Base-by-base conservation (phyloP, 2,888 invertebrate species). In the Pollenia labialis region DNA sequence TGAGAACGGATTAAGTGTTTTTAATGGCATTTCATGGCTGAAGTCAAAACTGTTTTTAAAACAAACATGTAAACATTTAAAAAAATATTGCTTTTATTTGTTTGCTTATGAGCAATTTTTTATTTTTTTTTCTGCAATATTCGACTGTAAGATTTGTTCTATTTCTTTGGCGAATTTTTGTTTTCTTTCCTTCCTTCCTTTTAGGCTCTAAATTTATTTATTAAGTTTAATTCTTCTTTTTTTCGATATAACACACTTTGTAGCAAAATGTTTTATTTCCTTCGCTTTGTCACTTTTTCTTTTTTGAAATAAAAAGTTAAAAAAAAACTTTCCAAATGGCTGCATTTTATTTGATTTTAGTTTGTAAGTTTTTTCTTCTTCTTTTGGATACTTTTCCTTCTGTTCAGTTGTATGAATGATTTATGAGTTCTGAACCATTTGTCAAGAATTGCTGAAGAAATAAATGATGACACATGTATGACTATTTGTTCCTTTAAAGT, bases 271-370 rank as follows among this genome's bases (percentile, higher is more conserved):
- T 50, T 56, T 32, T 62, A 74, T 66, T 46, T 66, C 44, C 71
- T 72, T 3, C 16, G 6, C 32, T 64, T 68, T 50, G 0, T 1
- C 7, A 46, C 14, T 79, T 18, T 50, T 60, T 48, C 11, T n/a
- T 32, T 7, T 14, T 14, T n/a, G 40, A 50, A 11, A 23, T 23
- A 44, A 42, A 44, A 46, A 64, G 18, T 64, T 1, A 10, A 44
- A 60, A 46, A 72, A 46, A 2, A 66, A 79, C 66, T 74, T 84
- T 79, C 72, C 79, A 71, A 81, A 56, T 74, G 81, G 54, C 69
- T 85, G 81, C 74, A 79, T 85, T 85, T 82, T 82, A 82, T 85
- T 81, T 85, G 77, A 85, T 82, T 85, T 79, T 23, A 69, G 54
- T 69, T 74, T 50, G 32, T 42, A 56, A 10, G 4, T 46, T 16